Conservation (phyloP, 2,888 invertebrate genomes). For the Troglohyphantes excavatus region DNA sequence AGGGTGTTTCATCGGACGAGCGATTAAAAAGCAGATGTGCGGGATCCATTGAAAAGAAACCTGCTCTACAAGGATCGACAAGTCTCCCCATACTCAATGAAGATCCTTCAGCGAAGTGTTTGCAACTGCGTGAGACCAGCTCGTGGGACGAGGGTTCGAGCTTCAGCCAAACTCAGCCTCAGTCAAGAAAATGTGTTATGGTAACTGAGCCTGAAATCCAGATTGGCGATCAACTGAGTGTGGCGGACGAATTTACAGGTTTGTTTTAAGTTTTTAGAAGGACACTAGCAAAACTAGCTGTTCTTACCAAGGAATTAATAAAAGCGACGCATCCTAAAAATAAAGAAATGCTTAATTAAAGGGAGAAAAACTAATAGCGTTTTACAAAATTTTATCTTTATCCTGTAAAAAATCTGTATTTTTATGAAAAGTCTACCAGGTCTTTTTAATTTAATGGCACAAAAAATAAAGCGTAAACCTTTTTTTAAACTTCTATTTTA, state of each 20-base stretch:
- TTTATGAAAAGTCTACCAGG: too few relatives aligned
- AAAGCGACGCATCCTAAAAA: too few relatives aligned
- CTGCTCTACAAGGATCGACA: slow-evolving; percentile 8
- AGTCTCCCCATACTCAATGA: slow-evolving; percentile 16
- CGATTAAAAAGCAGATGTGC: neutral
- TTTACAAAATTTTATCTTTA: too few relatives aligned
- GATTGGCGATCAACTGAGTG: slow-evolving; percentile 22
- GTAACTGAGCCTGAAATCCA: neutral
- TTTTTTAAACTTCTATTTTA: too few relatives aligned
- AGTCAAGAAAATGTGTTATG: neutral
- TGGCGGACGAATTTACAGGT: neutral
- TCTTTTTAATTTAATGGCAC: too few relatives aligned
- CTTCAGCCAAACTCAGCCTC: neutral
- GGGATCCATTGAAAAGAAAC: neutral
- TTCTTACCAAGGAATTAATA: too few relatives aligned
- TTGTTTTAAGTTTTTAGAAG: neutral
- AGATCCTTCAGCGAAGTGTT: neutral
- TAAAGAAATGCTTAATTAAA: too few relatives aligned
- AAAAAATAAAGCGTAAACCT: too few relatives aligned
- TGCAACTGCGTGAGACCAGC: slow-evolving; percentile 16
- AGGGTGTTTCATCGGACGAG: neutral
- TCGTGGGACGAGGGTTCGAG: slow-evolving; percentile 26
- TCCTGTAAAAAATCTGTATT: too few relatives aligned
- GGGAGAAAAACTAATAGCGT: too few relatives aligned
- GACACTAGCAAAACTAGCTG: too few relatives aligned